phyloP scores from a whole-genome alignment of 2,113 vertebrate species.

The Callopanchax toddi region DNA sequence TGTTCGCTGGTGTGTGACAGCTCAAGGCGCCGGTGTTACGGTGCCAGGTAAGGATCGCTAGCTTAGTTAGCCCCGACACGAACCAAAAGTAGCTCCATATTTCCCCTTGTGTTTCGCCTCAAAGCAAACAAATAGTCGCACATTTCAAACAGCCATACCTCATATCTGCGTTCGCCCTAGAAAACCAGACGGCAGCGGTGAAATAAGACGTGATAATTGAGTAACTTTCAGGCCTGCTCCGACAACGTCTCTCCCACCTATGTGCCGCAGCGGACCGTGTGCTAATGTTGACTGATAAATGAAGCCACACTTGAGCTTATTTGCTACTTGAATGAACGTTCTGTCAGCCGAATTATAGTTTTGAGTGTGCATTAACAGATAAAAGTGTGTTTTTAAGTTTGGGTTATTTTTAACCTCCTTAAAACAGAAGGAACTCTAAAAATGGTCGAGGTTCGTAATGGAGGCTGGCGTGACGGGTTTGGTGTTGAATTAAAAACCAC shows the following conservation, averaged over 20 bases:
- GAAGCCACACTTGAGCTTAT: background rate
- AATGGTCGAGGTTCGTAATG: background rate
- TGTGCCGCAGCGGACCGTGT: slow-evolving; percentile 23
- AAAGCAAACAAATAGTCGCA: background rate
- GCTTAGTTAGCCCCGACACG: slow-evolving; percentile 53
- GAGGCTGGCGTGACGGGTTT: slow-evolving; percentile 14
- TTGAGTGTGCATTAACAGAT: accelerated
- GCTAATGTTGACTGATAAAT: background rate
- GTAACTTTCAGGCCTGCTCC: slow-evolving; percentile 55
- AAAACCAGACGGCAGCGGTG: background rate
- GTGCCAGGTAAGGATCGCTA: slow-evolving; percentile 53
- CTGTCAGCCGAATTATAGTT: slow-evolving; percentile 11
- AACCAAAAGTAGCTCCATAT: background rate
- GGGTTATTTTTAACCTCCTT: background rate
- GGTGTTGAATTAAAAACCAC: background rate
- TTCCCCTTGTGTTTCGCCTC: background rate
- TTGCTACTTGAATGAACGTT: background rate
- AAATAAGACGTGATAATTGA: slow-evolving; percentile 22
- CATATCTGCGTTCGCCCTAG: background rate
- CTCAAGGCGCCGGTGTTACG: slow-evolving; percentile 54
- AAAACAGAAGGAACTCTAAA: background rate
- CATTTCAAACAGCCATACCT: background rate
- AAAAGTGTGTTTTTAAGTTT: background rate
- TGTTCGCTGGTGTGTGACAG: slow-evolving; percentile 43
- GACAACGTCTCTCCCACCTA: background rate